A percentile compares a stretch with the other conserved stretches of the same genome.
phyloP scores from a whole-genome alignment of 2,888 invertebrate species.

The Machimus atricapillus region DNA sequence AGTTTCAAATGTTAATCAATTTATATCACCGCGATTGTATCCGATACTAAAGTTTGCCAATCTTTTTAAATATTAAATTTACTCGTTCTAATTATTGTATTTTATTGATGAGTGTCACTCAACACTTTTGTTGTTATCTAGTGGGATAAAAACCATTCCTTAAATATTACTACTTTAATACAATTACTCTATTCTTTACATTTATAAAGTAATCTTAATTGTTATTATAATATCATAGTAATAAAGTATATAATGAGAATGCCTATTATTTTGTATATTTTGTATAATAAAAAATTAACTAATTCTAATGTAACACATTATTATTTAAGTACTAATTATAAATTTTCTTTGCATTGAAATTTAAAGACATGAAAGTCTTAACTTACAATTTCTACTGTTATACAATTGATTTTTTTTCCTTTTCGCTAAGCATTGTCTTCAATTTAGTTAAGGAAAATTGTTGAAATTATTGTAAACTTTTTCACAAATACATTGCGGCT shows the following conservation, averaged over 20 bases:
- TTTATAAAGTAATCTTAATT: background rate
- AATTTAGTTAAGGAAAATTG: background rate
- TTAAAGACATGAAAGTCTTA: background rate
- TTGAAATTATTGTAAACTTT: background rate
- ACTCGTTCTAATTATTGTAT: background rate
- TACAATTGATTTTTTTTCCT: background rate
- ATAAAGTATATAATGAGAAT: background rate
- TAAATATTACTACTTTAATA: background rate
- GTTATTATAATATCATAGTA: background rate
- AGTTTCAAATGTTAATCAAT: constrained; percentile 1
- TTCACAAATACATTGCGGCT: too few species aligned
- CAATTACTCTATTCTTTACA: background rate
- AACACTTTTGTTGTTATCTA: background rate
- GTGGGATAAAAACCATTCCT: background rate
- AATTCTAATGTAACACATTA: background rate
- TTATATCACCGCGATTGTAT: background rate
- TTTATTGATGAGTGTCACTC: background rate
- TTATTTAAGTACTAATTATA: background rate
- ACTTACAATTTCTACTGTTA: background rate
- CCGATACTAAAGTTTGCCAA: background rate
- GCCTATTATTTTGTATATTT: background rate
- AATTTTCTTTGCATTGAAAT: background rate
- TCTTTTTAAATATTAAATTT: background rate
- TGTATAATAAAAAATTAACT: background rate
- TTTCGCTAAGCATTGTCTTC: background rate